Conservation (phyloP, 2,797 vertebrate genomes). For the Synaphobranchus kaupii region DNA sequence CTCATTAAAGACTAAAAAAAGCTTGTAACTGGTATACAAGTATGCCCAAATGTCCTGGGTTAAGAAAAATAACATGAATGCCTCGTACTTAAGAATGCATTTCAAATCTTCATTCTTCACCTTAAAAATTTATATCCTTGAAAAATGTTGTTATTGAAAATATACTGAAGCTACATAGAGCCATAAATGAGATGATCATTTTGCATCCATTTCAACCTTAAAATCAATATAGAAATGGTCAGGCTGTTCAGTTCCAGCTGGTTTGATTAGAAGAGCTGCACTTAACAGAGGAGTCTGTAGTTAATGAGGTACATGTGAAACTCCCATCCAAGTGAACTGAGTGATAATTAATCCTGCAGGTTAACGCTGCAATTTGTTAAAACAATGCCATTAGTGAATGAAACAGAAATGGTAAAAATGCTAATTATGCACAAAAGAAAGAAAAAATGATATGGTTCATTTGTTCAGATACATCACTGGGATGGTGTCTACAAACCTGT, state of each 20-base stretch:
- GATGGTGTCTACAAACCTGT: neutral
- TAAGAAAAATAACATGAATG: neutral
- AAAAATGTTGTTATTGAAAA: neutral
- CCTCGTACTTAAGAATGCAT: neutral
- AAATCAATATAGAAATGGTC: neutral
- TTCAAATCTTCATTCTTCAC: neutral
- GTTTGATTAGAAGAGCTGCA: neutral
- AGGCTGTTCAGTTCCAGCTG: neutral
- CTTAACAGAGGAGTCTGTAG: neutral
- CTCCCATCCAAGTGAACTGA: neutral
- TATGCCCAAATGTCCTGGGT: neutral
- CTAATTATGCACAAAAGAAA: neutral
- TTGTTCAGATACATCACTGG: neutral
- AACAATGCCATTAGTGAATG: neutral
- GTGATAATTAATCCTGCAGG: neutral
- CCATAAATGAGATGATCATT: neutral
- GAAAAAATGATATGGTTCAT: neutral
- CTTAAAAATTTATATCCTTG: neutral
- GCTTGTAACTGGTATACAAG: no score
- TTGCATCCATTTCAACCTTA: neutral
- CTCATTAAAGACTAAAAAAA: neutral
- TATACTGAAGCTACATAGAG: neutral
- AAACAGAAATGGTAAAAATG: neutral
- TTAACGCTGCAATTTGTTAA: neutral
- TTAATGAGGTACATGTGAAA: neutral